A percentile compares a stretch with the other conserved stretches of the same genome.
Evolutionary conservation across 2,113 vertebrate species (phyloP).

Genomic region (Pygoscelis adeliae): DNA sequence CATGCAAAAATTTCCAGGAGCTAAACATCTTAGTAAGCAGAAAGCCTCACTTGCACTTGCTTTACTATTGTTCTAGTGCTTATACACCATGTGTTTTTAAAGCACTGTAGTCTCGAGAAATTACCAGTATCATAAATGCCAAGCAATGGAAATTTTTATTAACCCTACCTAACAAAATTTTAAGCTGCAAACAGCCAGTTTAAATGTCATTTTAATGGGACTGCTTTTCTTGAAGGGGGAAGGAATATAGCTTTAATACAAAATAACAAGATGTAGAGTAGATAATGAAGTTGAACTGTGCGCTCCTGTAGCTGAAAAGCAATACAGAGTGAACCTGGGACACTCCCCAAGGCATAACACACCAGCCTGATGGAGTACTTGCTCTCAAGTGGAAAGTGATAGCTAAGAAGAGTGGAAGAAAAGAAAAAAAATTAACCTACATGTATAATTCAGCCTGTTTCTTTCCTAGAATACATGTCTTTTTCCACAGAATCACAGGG

Average conservation of each 20-base stretch:
- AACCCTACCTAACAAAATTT: neutral
- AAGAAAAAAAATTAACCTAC: neutral
- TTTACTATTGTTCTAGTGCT: neutral
- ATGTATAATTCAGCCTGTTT: neutral
- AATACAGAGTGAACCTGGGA: neutral
- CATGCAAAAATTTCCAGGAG: slow-evolving; percentile 2
- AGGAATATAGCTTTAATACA: neutral
- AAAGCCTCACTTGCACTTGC: neutral
- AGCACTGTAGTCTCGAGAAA: neutral
- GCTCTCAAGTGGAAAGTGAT: neutral
- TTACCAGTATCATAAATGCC: neutral
- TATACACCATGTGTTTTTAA: neutral
- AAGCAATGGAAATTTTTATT: neutral
- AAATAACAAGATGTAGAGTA: neutral
- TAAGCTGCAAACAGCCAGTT: neutral
- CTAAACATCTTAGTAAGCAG: slow-evolving; percentile 32
- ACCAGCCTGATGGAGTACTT: neutral
- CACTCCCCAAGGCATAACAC: neutral
- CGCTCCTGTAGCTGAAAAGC: neutral
- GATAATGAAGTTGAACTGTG: neutral
- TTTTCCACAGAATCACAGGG: neutral
- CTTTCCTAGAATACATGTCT: neutral
- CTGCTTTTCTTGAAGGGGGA: neutral
- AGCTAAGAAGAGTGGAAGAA: neutral
- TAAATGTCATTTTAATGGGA: neutral